Percentiles rank a stretch among this genome's conserved stretches.
Evolutionary conservation across 2,888 invertebrate genomes (phyloP).

Genomic region (Caenorhabditis imperialis): DNA sequence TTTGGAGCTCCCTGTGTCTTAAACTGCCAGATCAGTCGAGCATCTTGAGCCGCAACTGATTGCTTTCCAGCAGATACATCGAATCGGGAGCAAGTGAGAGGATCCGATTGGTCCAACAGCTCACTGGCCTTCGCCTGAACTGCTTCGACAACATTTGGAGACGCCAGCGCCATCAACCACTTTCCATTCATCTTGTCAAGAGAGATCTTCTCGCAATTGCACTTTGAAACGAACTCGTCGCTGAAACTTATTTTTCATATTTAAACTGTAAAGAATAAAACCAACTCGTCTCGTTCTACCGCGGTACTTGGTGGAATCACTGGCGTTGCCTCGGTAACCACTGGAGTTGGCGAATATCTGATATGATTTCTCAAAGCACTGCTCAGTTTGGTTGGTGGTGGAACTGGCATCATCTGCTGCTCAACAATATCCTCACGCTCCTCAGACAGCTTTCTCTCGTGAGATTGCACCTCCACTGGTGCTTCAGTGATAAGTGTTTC

Average conservation of each 20-base stretch:
- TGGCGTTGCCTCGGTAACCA: constrained; percentile 25
- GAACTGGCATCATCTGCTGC: constrained; percentile 46
- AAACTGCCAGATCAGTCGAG: constrained; percentile 56
- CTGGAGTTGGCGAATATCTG: constrained; percentile 47
- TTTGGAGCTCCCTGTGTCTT: constrained; percentile 38
- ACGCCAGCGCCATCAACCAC: constrained; percentile 58
- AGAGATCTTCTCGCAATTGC: constrained; percentile 45
- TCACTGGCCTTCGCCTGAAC: constrained; percentile 37
- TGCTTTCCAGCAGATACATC: constrained; percentile 58
- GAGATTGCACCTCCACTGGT: constrained; percentile 34
- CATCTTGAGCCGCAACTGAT: constrained; percentile 51
- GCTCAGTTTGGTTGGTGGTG: constrained; percentile 46
- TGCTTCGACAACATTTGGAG: constrained; percentile 34
- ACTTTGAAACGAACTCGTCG: constrained; percentile 48
- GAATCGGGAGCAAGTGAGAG: constrained; percentile 48
- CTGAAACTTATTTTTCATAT: constrained; percentile 2
- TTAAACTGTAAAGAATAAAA: background rate
- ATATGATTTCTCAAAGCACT: constrained; percentile 46
- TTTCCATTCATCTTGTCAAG: constrained; percentile 54
- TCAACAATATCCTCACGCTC: constrained; percentile 48
- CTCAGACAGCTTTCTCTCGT: constrained; percentile 40
- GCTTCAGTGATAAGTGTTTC: constrained; percentile 6
- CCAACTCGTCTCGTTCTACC: constrained; percentile 41
- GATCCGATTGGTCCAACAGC: constrained; percentile 33
- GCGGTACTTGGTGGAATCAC: constrained; percentile 51